phyloP scores from a whole-genome alignment of 2,113 vertebrate species.

The Calypte anna region DNA sequence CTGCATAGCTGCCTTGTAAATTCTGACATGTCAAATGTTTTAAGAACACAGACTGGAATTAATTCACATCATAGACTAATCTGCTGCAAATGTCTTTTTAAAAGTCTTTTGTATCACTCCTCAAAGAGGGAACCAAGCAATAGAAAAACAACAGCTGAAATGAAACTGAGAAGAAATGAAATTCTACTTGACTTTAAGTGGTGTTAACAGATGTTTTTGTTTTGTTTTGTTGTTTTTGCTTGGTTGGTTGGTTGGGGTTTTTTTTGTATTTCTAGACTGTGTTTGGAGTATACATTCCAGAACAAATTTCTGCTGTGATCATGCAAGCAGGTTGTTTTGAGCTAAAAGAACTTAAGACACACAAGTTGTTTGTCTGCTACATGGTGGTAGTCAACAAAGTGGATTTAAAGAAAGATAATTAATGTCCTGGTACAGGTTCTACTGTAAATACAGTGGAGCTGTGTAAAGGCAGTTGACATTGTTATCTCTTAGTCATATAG shows the following conservation, averaged over 20 bases:
- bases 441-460: neutral
- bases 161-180: neutral
- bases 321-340: neutral
- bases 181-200: constrained; percentile 7
- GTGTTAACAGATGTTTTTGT: neutral
- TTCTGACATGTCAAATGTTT: neutral
- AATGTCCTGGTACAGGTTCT: neutral
- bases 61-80: constrained; percentile 30
- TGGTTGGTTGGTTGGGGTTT: too few species aligned
- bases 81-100: constrained; percentile 33
- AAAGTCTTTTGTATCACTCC: constrained; percentile 33
- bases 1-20: neutral
- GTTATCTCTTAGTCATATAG: neutral
- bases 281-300: neutral
- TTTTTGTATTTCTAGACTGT: neutral
- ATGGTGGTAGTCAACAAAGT: neutral
- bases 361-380: neutral
- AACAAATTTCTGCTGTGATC: neutral
- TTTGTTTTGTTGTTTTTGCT: too few species aligned
- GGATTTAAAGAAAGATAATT: neutral
- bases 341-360: neutral
- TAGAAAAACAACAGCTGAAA: neutral
- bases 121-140: constrained; percentile 41
- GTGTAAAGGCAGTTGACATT: neutral
- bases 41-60: constrained; percentile 20